A percentile compares a stretch with the other conserved stretches of the same genome.
Evolutionary conservation across 2,797 vertebrate genomes (phyloP).

Genomic region (Rhynchonycteris naso): DNA sequence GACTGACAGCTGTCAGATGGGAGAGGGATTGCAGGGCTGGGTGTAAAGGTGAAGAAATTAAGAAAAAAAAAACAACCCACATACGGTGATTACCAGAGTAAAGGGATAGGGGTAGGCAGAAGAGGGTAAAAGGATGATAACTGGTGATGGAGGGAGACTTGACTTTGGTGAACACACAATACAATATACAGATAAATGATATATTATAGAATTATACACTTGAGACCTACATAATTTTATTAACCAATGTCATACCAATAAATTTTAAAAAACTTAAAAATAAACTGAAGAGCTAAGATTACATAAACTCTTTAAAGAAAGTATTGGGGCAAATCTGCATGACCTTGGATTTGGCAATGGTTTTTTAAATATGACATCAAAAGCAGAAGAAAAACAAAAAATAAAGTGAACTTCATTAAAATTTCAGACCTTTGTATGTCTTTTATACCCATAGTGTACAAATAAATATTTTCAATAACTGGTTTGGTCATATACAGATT

Average conservation of each 20-base stretch:
- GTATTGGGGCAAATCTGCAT: neutral
- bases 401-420: constrained; percentile 36
- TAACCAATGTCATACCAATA: neutral
- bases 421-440: neutral
- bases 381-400: constrained; percentile 1
- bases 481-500: neutral
- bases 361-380: constrained; percentile 39
- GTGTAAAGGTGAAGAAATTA: too few species aligned
- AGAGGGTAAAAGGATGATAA: neutral
- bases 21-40: too few species aligned
- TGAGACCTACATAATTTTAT: neutral
- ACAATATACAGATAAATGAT: neutral
- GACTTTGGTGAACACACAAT: neutral
- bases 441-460: neutral
- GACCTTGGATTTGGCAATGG: neutral
- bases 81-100: neutral
- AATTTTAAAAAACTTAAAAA: neutral
- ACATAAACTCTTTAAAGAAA: constrained; percentile 19
- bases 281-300: neutral
- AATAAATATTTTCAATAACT: constrained; percentile 40
- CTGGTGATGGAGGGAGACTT: neutral
- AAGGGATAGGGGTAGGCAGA: neutral
- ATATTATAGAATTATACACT: neutral
- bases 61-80: too few species aligned
- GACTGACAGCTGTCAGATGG: too few species aligned